Conservation (phyloP, 2,888 invertebrate species). For the Antheraea assamensis region DNA sequence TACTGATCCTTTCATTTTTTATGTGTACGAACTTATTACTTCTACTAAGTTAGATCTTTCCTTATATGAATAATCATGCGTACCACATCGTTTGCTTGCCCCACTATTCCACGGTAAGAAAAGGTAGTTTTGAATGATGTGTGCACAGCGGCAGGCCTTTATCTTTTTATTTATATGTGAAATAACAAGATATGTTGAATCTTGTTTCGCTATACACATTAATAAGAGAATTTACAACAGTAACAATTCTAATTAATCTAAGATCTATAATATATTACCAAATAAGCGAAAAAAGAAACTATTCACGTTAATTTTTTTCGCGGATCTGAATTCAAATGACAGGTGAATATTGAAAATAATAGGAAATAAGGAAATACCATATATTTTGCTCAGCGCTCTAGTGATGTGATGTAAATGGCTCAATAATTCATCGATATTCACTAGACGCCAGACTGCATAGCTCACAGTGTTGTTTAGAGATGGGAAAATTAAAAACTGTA, state of each 20-base stretch:
- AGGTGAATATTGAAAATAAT: constrained; percentile 19
- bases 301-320: not conserved
- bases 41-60: too few relatives aligned
- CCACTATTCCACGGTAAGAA: too few relatives aligned
- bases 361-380: constrained; percentile 8
- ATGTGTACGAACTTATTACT: too few relatives aligned
- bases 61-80: too few relatives aligned
- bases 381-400: constrained; percentile 34
- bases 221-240: not conserved
- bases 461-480: constrained; percentile 45
- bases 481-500: constrained; percentile 7
- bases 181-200: too few relatives aligned
- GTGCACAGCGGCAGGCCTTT: too few relatives aligned
- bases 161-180: too few relatives aligned
- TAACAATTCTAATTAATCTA: not conserved
- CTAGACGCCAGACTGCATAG: constrained; percentile 67
- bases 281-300: not conserved
- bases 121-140: too few relatives aligned
- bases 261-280: not conserved
- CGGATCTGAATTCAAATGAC: not conserved
- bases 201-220: not conserved
- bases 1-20: too few relatives aligned
- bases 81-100: too few relatives aligned
- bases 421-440: constrained; percentile 73
- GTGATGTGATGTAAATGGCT: constrained; percentile 73